Conservation (phyloP, 2,888 invertebrate genomes). For the Drosophila glabriapex region DNA sequence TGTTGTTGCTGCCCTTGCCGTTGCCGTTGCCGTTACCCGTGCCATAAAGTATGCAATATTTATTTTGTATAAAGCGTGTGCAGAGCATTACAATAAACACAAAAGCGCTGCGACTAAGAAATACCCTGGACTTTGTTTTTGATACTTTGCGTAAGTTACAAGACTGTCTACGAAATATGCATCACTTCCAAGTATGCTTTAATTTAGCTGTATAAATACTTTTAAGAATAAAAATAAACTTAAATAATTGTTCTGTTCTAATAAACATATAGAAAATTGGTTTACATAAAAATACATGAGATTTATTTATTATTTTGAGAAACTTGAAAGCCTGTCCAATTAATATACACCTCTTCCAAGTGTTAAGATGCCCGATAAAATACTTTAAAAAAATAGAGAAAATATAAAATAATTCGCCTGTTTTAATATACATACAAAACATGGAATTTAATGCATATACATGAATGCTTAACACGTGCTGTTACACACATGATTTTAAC, state of each 20-base stretch:
- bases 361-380: background rate
- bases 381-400: background rate
- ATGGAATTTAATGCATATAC: background rate
- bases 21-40: slow-evolving; percentile 36
- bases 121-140: slow-evolving; percentile 6
- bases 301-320: background rate
- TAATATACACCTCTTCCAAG: no score
- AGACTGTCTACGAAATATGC: background rate
- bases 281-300: background rate
- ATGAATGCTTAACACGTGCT: background rate
- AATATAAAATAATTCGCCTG: background rate
- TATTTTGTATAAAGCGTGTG: slow-evolving; percentile 79
- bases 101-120: slow-evolving; percentile 5
- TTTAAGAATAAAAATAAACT: background rate
- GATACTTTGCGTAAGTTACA: background rate
- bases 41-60: slow-evolving; percentile 79
- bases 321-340: background rate
- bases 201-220: background rate
- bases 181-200: background rate
- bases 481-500: background rate
- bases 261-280: background rate
- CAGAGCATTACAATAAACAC: slow-evolving; percentile 58
- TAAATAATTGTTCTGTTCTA: background rate
- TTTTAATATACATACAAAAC: background rate
- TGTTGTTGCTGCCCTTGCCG: slow-evolving; percentile 40